Evolutionary conservation across 2,888 invertebrate species (phyloP), one percentile per base, ranked within the genome.

Genomic region (Trichogramma evanescens): DNA sequence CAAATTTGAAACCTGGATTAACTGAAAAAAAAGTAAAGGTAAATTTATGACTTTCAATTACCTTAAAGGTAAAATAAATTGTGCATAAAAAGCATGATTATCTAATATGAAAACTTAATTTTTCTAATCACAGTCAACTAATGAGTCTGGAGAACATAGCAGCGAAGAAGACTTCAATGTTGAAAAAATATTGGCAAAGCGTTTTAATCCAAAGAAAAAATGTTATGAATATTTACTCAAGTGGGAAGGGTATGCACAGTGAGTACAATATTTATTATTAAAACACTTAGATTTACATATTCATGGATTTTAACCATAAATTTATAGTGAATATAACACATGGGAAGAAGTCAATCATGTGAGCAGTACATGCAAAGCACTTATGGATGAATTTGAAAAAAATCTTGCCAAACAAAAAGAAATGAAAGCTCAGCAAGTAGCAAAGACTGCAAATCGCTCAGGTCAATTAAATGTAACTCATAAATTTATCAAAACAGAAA

Each of bases 171-270:
- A 91, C 74, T 89, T 84, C 72, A 84, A 84, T 1, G 89, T 92
- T 0, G 92, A 92, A 75, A 90, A 89, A 79, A 91, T 93, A 64
- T 82, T 91, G 52, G 91, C 91, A 42, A 91, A 91, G 77, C 82
- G 92, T 50, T 91, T 88, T 76, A 92, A 91, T 80, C 88, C 90
- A 6, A 81, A 80, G 68, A 83, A 84, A 65, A 88, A 88, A 74
- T 87, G 86, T 70, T 88, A 88, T 67, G 92, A 92, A 78, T 93
- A 91, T 78, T 80, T 91, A 70, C 84, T 93, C 54, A 93, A 92
- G 77, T 93, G 92, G 92, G 90, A 91, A 73, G 88, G 89, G 53
- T 88, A 87, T 69, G 82, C 87, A 39, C 86, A 88, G 86, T 88
- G 68, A 83, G 86, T 69, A 58, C 10, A 62, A 49, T 46, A n/a